Base-by-base conservation (phyloP, 2,888 invertebrate genomes). In the Eristalis intricaria region DNA sequence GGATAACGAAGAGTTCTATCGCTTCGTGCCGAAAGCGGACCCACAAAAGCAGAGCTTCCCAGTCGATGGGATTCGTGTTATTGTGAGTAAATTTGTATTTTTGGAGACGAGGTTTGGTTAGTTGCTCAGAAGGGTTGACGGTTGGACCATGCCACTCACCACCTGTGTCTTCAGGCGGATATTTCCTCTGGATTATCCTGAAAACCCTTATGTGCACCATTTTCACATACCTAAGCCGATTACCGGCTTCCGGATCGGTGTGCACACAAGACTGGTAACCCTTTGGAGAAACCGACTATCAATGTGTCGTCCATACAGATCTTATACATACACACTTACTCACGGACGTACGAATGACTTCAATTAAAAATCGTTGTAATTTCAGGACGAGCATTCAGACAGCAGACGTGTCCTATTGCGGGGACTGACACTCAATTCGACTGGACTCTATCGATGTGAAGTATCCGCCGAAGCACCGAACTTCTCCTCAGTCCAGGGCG, bases 1-100 rank as follows among this genome's bases (percentile, higher is more conserved):
- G 92, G 97, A 97, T 93, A 96, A 96, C 93, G 96, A 96, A 91
- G 97, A 97, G 93, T 97, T 97, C 93, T 97, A 96, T 94, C 94
- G 96, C 90, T 97, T 94, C 92, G 95, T 97, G 92, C 97, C 96
- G 77, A 96, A 96, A 92, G 95, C 95, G 89, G 94, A 95, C 88
- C 96, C 96, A 10, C 95, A 95, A 88, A 95, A 96, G 90, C 95
- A 95, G 91, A 95, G 96, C 87, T 97, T 96, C 93, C 94, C 95
- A 90, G 94, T 95, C 71, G 95, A 95, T 89, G 95, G 95, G 43
- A 94, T 95, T 76, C 93, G 94, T 89, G 95, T 95, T 63, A 95
- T 95, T 90, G 95, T 95, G 93, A 95, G 95, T 94, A 89, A 1
- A 15, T 15, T 32, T 32, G 7, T 23, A 32, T 3, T 15, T 15